Evolutionary conservation across 2,113 vertebrate genomes (phyloP).

Genomic region (Meriones unguiculatus): DNA sequence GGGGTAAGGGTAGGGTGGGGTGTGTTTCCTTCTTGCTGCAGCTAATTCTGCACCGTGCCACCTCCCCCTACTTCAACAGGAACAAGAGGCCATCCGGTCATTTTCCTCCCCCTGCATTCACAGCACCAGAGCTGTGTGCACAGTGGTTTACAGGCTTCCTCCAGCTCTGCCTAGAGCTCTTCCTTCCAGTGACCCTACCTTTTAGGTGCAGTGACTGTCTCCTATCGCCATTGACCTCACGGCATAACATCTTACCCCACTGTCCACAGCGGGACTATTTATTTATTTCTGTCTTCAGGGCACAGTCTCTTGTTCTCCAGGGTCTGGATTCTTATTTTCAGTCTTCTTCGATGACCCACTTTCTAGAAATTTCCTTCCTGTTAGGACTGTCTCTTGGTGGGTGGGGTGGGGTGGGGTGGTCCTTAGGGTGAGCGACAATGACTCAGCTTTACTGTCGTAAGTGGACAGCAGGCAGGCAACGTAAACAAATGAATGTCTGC

Average conservation of each 20-base stretch:
- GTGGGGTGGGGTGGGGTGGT: neutral
- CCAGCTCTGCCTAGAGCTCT: fast-evolving
- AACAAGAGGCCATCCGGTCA: neutral
- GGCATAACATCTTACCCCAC: fast-evolving
- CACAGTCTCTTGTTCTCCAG: neutral
- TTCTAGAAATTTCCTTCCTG: neutral
- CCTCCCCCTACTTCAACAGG: fast-evolving
- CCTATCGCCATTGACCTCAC: neutral
- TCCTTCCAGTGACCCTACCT: fast-evolving
- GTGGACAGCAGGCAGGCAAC: neutral
- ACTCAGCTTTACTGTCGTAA: fast-evolving
- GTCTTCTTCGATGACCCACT: neutral
- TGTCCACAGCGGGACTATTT: fast-evolving
- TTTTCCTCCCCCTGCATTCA: too few species aligned
- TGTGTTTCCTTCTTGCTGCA: neutral
- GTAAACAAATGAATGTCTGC: neutral
- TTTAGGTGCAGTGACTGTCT: fast-evolving
- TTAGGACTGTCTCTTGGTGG: neutral
- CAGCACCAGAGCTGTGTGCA: fast-evolving
- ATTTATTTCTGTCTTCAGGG: neutral
- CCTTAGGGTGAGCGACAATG: fast-evolving
- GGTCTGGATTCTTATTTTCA: neutral
- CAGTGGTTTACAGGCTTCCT: neutral
- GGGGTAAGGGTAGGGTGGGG: neutral
- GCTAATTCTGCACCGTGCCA: neutral